These are phyloP conservation scores for Parauchenoglanis ngamensis DNA, from an alignment of 2,797 vertebrate genomes.

Conservation along the genomic window DNA sequence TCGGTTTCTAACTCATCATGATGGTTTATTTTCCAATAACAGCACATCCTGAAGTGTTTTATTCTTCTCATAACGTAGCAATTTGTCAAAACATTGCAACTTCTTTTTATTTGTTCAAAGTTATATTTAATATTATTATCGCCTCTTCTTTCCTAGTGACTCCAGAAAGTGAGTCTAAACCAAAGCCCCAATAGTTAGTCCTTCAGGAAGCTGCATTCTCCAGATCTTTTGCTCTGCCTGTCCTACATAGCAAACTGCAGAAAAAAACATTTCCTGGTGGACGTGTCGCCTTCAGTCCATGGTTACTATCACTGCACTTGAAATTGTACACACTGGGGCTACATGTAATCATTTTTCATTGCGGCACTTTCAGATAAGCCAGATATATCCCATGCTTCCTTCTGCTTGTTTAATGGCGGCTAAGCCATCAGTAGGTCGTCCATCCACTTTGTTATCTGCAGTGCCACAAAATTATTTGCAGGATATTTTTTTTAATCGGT, in stretches of 20 bases:
- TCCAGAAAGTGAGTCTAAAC: not conserved
- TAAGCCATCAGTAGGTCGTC: slow-evolving; percentile 21
- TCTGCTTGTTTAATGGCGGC: slow-evolving; percentile 38
- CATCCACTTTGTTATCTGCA: slow-evolving; percentile 19
- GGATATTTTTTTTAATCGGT: not conserved
- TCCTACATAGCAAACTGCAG: too few relatives aligned
- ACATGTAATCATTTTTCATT: slow-evolving; percentile 35
- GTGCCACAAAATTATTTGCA: not conserved
- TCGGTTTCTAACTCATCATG: not conserved
- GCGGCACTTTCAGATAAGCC: slow-evolving; percentile 49
- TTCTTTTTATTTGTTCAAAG: not conserved
- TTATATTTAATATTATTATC: too few relatives aligned
- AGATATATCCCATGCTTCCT: slow-evolving; percentile 19
- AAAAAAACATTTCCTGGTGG: not conserved
- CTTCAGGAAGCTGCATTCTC: not conserved
- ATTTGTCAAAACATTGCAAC: not conserved
- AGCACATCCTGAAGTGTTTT: not conserved
- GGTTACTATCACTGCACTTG: slow-evolving; percentile 31
- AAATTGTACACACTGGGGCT: slow-evolving; percentile 28
- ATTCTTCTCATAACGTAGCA: not conserved
- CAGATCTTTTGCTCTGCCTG: not conserved
- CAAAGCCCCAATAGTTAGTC: not conserved
- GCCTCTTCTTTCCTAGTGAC: not conserved
- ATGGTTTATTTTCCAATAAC: not conserved
- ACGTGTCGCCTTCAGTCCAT: not conserved